These are phyloP conservation scores for Balanococcus diminutus DNA, from an alignment of 2,888 invertebrate genomes.

Conservation along the genomic window DNA sequence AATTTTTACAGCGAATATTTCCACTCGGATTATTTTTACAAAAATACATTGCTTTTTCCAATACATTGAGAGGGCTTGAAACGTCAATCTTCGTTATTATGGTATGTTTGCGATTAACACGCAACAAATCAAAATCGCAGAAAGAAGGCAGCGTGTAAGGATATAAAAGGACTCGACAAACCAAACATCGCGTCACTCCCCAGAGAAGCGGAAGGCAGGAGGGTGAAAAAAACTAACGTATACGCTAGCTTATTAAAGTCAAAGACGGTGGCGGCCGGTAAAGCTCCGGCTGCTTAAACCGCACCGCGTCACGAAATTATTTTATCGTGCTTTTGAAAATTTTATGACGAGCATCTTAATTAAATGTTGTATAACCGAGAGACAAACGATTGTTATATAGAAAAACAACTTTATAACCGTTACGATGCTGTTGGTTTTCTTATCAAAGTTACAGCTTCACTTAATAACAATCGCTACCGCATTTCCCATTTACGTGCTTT, in stretches of 20 bases:
- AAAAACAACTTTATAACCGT: conserved; percentile 44
- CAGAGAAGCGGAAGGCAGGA: not conserved
- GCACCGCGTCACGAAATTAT: conserved; percentile 24
- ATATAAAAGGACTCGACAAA: not conserved
- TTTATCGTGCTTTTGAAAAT: conserved; percentile 32
- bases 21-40: not conserved
- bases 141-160: not conserved
- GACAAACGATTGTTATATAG: conserved; percentile 42
- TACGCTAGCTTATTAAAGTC: not conserved
- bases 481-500: conserved; percentile 39
- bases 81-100: conserved; percentile 30
- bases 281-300: not conserved
- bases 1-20: not conserved
- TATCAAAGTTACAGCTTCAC: conserved; percentile 38
- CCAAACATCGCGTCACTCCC: no score
- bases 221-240: not conserved
- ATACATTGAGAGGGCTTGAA: not conserved
- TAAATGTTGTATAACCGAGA: conserved; percentile 42
- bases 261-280: not conserved
- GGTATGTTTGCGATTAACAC: conserved; percentile 3
- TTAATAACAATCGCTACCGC: conserved; percentile 40
- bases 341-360: conserved; percentile 41
- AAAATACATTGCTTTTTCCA: not conserved
- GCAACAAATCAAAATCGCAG: conserved; percentile 12
- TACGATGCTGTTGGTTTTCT: conserved; percentile 40